Conservation (phyloP, 2,113 vertebrate genomes). For the Aspiorhynchus laticeps region DNA sequence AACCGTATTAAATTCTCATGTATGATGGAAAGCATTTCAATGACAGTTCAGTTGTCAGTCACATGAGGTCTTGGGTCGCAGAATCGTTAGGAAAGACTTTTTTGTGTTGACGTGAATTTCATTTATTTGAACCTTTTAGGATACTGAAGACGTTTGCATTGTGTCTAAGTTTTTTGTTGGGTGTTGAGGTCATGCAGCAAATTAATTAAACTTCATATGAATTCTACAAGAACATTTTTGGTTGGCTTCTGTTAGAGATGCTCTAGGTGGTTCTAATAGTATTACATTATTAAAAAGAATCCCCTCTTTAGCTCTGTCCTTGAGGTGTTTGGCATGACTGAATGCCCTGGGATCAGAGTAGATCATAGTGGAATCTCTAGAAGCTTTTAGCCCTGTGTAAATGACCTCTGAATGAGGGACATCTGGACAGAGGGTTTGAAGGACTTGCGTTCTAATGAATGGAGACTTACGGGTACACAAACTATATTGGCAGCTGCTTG, state of each 20-base stretch:
- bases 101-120: not conserved
- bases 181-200: not conserved
- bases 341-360: slow-evolving; percentile 21
- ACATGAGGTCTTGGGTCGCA: not conserved
- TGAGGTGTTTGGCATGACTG: slow-evolving; percentile 26
- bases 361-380: slow-evolving; percentile 15
- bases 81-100: not conserved
- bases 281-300: slow-evolving; percentile 26
- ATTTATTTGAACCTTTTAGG: not conserved
- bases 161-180: not conserved
- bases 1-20: slow-evolving; percentile 55
- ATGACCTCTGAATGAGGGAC: slow-evolving; percentile 15
- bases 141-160: too few relatives aligned
- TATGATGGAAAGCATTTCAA: slow-evolving; percentile 54
- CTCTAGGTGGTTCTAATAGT: not conserved
- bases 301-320: slow-evolving; percentile 35
- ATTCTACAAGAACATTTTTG: not conserved
- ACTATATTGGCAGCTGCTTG: slow-evolving; percentile 11
- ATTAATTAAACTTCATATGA: not conserved
- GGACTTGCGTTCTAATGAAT: slow-evolving; percentile 22
- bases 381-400: slow-evolving; percentile 17
- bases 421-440: slow-evolving; percentile 7
- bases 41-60: not conserved
- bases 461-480: not conserved
- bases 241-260: not conserved